Percentiles rank a stretch among this genome's conserved stretches.
phyloP scores from a whole-genome alignment of 1,140 invertebrate genomes.

The Drosophila ficusphila region DNA sequence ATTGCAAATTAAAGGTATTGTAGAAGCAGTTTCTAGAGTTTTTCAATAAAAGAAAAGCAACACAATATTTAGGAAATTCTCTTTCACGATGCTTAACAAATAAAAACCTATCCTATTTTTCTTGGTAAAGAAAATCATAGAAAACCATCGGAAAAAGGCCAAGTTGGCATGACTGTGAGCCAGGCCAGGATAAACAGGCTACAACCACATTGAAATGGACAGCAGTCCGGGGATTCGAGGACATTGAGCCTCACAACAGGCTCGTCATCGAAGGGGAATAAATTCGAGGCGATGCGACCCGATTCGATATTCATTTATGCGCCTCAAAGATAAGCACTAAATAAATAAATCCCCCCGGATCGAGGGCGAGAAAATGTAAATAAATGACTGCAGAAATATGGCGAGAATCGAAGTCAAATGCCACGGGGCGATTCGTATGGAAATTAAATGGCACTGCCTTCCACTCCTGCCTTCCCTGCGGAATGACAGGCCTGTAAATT shows the following conservation, averaged over 20 bases:
- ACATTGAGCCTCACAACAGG: conserved; percentile 31
- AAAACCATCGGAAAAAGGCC: background rate
- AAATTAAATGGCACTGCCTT: conserved; percentile 53
- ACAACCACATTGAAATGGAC: conserved; percentile 62
- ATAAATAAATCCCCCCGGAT: conserved; percentile 59
- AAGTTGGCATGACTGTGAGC: conserved; percentile 7
- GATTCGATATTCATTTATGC: conserved; percentile 80
- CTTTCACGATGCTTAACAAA: no score
- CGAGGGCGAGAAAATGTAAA: conserved; percentile 66
- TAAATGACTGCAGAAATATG: conserved; percentile 77
- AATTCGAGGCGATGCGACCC: conserved; percentile 58
- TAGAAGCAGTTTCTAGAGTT: no score
- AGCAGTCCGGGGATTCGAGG: conserved; percentile 10
- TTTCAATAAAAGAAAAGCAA: no score
- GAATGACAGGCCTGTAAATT: conserved; percentile 51
- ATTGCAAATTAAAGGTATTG: no score
- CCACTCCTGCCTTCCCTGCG: background rate
- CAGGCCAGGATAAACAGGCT: conserved; percentile 54
- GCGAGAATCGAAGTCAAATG: conserved; percentile 45
- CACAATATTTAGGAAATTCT: no score
- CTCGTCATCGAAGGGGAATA: conserved; percentile 61
- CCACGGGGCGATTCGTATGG: conserved; percentile 50
- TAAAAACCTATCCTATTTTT: no score
- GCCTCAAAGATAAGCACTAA: conserved; percentile 78
- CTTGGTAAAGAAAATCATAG: no score